A percentile compares a stretch with the other conserved stretches of the same genome.
phyloP scores from a whole-genome alignment of 2,888 invertebrate genomes.

The Branchipolynoe longqiensis region DNA sequence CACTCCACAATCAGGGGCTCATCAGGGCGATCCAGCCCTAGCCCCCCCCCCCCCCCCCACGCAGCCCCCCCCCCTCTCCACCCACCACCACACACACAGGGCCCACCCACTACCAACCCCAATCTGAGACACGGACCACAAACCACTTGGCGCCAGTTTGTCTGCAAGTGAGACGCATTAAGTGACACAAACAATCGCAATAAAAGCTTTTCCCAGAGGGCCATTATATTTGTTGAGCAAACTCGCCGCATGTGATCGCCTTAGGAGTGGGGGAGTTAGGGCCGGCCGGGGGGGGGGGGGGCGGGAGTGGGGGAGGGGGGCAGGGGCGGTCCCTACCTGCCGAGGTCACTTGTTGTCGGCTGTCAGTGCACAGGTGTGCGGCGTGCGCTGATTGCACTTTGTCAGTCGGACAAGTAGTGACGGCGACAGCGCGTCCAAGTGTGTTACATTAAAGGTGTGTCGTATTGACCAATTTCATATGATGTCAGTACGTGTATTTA shows the following conservation, averaged over 20 bases:
- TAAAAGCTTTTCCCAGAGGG: slow-evolving; percentile 5
- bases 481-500: too few relatives aligned
- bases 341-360: too few relatives aligned
- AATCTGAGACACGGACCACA: background rate
- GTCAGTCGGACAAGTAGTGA: too few relatives aligned
- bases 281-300: too few relatives aligned
- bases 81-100: too few relatives aligned
- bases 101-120: background rate
- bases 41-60: background rate
- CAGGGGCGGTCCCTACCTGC: too few relatives aligned
- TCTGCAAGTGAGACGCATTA: background rate
- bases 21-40: background rate
- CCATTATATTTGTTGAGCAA: slow-evolving; percentile 46
- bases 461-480: too few relatives aligned
- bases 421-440: background rate
- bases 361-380: background rate
- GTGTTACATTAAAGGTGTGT: background rate
- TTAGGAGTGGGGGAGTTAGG: background rate
- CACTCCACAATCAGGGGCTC: too few relatives aligned
- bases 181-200: slow-evolving; percentile 29
- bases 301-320: too few relatives aligned
- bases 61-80: background rate
- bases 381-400: too few relatives aligned
- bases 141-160: slow-evolving; percentile 16
- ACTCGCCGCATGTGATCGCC: slow-evolving; percentile 16